Evolutionary conservation across 2,113 vertebrate genomes (phyloP).

Genomic region (Erinaceus europaeus): DNA sequence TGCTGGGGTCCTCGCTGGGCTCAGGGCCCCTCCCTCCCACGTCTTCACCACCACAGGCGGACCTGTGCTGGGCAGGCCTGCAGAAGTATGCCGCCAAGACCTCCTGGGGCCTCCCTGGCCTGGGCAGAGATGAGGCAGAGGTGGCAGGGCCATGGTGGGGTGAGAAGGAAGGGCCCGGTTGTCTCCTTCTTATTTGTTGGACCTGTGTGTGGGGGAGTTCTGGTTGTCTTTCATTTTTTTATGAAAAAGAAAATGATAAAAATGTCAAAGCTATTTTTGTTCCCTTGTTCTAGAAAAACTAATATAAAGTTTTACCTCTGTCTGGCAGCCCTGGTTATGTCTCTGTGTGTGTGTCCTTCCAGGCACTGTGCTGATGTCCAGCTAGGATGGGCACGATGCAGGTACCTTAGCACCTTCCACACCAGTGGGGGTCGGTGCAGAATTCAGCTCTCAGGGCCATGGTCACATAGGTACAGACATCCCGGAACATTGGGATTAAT

Average conservation of each 20-base stretch:
- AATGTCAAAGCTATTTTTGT: slow-evolving; percentile 63
- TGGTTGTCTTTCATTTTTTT: slow-evolving; percentile 36
- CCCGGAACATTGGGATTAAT: too few relatives aligned
- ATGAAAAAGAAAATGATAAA: slow-evolving; percentile 45
- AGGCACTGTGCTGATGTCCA: background rate
- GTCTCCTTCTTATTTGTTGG: background rate
- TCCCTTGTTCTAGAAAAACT: slow-evolving; percentile 73
- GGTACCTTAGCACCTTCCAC: background rate
- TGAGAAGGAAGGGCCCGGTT: background rate
- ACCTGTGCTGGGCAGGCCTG: background rate
- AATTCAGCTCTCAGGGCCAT: background rate
- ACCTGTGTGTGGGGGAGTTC: slow-evolving; percentile 27
- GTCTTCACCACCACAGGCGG: background rate
- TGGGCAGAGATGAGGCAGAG: background rate
- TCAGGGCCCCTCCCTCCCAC: background rate
- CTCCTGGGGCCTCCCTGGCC: background rate
- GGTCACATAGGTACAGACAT: background rate
- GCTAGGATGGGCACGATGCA: background rate
- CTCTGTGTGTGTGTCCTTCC: slow-evolving; percentile 34
- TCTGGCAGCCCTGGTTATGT: slow-evolving; percentile 26
- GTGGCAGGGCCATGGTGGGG: background rate
- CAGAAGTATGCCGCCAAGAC: background rate
- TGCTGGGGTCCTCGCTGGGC: background rate
- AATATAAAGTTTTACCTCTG: slow-evolving; percentile 73
- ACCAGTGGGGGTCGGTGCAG: background rate